A percentile compares a stretch with the other conserved stretches of the same genome.
These are phyloP conservation scores for Drosophila testacea DNA, from an alignment of 2,888 invertebrate genomes.

Conservation along the genomic window DNA sequence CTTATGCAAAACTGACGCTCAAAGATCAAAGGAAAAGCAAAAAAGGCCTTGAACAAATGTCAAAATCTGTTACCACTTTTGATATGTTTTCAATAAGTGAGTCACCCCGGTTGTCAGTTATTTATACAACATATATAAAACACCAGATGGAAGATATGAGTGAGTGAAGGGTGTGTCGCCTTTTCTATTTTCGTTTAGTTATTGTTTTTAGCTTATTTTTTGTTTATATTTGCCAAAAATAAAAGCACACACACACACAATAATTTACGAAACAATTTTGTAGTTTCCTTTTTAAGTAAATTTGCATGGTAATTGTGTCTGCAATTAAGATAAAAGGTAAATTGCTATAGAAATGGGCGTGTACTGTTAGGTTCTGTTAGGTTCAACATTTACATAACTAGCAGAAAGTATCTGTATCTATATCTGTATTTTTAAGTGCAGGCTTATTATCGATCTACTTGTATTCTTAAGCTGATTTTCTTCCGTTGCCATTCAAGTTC, in stretches of 20 bases:
- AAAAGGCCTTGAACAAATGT: constrained; percentile 59
- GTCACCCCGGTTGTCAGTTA: constrained; percentile 29
- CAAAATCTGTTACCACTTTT: constrained; percentile 40
- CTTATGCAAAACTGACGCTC: constrained; percentile 32
- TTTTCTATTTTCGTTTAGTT: constrained; percentile 8
- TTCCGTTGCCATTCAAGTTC: constrained; percentile 62
- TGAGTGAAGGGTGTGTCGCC: constrained; percentile 29
- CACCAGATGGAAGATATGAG: constrained; percentile 2
- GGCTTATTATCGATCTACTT: constrained; percentile 63
- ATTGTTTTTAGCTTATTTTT: background rate
- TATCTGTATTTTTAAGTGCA: constrained; percentile 17
- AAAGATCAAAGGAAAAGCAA: constrained; percentile 40
- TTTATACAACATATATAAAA: constrained; percentile 6
- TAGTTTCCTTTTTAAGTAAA: constrained; percentile 19
- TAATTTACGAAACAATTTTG: constrained; percentile 15
- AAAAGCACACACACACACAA: background rate
- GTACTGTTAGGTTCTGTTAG: constrained; percentile 6
- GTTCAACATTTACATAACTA: constrained; percentile 48
- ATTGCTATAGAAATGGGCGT: constrained; percentile 25
- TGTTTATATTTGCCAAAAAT: constrained; percentile 34
- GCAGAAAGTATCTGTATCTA: constrained; percentile 1
- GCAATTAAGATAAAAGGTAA: constrained; percentile 48
- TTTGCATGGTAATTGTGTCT: constrained; percentile 42
- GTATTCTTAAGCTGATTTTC: constrained; percentile 61
- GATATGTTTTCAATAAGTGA: constrained; percentile 35